phyloP scores from a whole-genome alignment of 2,888 invertebrate species.

The Sphaerophoria taeniata region DNA sequence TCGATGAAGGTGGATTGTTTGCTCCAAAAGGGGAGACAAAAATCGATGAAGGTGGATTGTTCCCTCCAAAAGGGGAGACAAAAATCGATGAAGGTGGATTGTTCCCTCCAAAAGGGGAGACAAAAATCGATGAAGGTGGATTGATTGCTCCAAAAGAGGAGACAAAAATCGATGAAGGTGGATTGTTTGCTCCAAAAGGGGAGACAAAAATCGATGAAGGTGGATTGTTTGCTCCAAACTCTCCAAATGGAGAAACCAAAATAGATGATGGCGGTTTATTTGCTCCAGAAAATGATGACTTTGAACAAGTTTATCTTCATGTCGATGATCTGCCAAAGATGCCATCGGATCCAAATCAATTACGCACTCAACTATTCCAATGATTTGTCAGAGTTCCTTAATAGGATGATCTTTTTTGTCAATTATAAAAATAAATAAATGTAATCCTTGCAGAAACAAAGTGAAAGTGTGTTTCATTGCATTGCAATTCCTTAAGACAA shows the following conservation, averaged over 20 bases:
- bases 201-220: not conserved
- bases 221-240: not conserved
- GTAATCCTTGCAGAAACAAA: too few species aligned
- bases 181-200: not conserved
- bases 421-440: too few species aligned
- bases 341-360: not conserved
- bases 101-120: too few species aligned
- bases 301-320: not conserved
- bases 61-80: too few species aligned
- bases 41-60: too few species aligned
- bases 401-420: too few species aligned
- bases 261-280: not conserved
- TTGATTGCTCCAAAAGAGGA: not conserved
- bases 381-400: not conserved
- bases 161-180: constrained; percentile 5
- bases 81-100: too few species aligned
- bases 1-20: not conserved
- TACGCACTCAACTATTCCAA: not conserved
- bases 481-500: too few species aligned
- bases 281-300: not conserved
- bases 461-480: too few species aligned
- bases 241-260: not conserved
- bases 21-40: too few species aligned
- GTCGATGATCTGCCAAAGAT: not conserved
- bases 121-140: not conserved